Conservation (phyloP, 2,888 invertebrate genomes). For the Diploptera punctata region DNA sequence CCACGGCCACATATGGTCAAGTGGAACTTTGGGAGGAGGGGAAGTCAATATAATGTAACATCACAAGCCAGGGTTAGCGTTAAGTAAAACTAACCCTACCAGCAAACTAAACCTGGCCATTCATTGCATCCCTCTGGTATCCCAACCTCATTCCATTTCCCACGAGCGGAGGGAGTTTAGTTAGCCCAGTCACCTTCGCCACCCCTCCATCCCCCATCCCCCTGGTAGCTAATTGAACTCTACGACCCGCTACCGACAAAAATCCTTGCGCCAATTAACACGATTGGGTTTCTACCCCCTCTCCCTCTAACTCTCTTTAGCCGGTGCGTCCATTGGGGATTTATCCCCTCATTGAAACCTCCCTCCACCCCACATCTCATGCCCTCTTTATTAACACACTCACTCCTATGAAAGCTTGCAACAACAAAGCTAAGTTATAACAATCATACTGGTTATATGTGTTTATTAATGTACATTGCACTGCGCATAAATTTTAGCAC, state of each 20-base stretch:
- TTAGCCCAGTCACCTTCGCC: conserved; percentile 33
- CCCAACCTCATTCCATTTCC: conserved; percentile 22
- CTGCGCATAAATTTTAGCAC: background rate
- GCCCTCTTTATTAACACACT: conserved; percentile 40
- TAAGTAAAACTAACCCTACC: conserved; percentile 24
- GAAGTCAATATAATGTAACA: conserved; percentile 8
- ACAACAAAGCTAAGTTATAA: conserved; percentile 20
- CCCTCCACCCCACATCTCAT: background rate
- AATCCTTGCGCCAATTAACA: conserved; percentile 45
- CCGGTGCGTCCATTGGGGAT: conserved; percentile 30
- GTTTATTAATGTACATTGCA: conserved; percentile 8
- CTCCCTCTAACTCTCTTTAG: conserved; percentile 32
- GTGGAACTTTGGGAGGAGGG: background rate
- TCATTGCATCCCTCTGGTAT: background rate
- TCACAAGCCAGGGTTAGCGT: conserved; percentile 6
- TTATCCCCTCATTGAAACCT: conserved; percentile 10
- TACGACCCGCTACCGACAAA: conserved; percentile 42
- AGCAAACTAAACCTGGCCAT: conserved; percentile 20
- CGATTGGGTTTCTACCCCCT: conserved; percentile 42
- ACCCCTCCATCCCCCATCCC: conserved; percentile 22
- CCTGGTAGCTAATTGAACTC: conserved; percentile 39
- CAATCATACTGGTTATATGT: conserved; percentile 3
- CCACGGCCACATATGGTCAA: conserved; percentile 20
- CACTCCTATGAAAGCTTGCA: conserved; percentile 28
- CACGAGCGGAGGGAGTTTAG: conserved; percentile 33